Base-by-base conservation (phyloP, 2,888 invertebrate genomes). In the Melangyna quadrimaculata region DNA sequence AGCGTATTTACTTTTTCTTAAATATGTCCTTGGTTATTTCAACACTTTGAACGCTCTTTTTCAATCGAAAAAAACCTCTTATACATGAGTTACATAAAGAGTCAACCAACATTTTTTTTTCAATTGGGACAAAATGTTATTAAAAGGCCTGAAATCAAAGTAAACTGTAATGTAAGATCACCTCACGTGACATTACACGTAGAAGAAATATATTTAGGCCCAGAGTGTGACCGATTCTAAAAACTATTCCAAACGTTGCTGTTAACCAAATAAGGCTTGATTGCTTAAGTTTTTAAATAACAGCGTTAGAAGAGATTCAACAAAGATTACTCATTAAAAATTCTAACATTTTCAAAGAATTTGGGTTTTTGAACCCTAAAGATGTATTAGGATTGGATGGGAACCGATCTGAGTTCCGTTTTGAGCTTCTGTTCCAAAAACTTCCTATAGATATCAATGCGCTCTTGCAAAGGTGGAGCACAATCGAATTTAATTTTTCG, bases 41-140 rank as follows among this genome's bases (percentile, higher is more conserved):
- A 37, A 37, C 12, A 37, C 37, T 1, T 43, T 17, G 9, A 43
- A 43, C 17, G 40, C 40, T 17, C 40, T 43, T 17, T 43, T 43
- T 17, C 40, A 43, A 43, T 43, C 40, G 3, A 43, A n/a, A 17
- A 17, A 43, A 17, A 17, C 5, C 40, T 43, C 17, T 43, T 17
- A 43, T 43, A 43, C 7, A 43, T 8, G 40, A 43, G 40, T 3
- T 43, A 2, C 17, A 43, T 43, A n/a, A n/a, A 2, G 40, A 43
- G 17, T 43, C 40, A 0, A 17, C 6, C 17, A 43, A 43, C 12
- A 17, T 71, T 17, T 80, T 83, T 35, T 72, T 71, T 81, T n/a
- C 27, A 75, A 27, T 61, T 87, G 53, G 73, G 69, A 27, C 72
- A 83, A 77, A 45, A 83, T 55, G 79, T 87, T 73, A 70, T 78